Evolutionary conservation across 2,797 vertebrate genomes (phyloP).

Genomic region (Propithecus perrieri): DNA sequence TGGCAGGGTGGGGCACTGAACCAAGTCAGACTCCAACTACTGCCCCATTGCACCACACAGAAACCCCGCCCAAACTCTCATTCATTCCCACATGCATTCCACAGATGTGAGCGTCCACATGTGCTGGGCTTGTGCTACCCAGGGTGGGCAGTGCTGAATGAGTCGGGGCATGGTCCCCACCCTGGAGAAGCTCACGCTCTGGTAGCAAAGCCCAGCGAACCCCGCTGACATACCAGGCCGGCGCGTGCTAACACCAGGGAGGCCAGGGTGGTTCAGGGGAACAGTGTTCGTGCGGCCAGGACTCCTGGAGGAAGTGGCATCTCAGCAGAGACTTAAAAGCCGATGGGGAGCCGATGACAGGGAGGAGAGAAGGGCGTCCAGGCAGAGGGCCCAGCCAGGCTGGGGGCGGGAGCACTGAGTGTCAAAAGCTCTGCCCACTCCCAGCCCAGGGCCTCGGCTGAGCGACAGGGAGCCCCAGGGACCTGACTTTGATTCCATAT

Average conservation of each 20-base stretch:
- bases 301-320: background rate
- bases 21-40: background rate
- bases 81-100: rapidly evolving
- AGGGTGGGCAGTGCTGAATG: rapidly evolving
- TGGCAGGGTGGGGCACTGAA: background rate
- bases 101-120: background rate
- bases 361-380: background rate
- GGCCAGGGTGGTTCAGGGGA: background rate
- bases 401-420: background rate
- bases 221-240: background rate
- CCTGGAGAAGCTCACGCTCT: background rate
- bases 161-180: background rate
- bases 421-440: background rate
- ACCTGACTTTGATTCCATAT: conserved; percentile 20
- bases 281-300: background rate
- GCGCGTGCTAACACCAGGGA: background rate
- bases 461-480: background rate
- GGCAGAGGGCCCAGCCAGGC: background rate
- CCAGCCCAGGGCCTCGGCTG: background rate
- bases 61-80: background rate
- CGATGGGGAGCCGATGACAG: background rate
- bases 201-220: background rate
- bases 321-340: background rate
- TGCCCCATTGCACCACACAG: rapidly evolving
- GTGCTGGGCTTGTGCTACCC: background rate